Evolutionary conservation across 2,113 vertebrate species (phyloP).

Genomic region (Peromyscus maniculatus): DNA sequence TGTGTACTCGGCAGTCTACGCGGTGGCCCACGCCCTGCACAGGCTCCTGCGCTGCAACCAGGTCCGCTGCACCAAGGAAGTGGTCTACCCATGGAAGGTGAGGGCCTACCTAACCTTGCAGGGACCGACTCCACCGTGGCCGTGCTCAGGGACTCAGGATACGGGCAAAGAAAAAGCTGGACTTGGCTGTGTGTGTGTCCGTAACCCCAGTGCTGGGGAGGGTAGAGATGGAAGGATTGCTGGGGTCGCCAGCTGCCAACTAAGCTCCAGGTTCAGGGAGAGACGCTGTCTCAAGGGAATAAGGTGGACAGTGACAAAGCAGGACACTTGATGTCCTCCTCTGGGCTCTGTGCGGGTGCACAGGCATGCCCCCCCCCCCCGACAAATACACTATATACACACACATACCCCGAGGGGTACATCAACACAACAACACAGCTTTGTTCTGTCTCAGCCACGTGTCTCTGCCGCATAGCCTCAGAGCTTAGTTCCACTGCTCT

Average conservation of each 20-base stretch:
- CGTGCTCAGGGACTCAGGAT: background rate
- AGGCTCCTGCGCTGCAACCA: constrained; percentile 86
- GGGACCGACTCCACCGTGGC: background rate
- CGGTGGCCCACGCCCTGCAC: constrained; percentile 90
- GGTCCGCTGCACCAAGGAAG: constrained; percentile 79
- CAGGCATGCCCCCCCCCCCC: no score
- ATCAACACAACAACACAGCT: no score
- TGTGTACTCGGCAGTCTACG: constrained; percentile 90
- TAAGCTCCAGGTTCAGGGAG: background rate
- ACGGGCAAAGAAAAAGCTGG: background rate
- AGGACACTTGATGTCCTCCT: background rate
- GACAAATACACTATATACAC: background rate
- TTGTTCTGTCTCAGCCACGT: background rate
- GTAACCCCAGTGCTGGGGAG: background rate
- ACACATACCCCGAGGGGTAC: background rate
- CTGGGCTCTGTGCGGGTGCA: background rate
- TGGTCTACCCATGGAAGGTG: constrained; percentile 90
- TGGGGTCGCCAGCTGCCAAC: background rate
- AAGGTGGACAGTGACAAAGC: no score
- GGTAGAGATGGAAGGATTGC: background rate
- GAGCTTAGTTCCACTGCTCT: background rate
- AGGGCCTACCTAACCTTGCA: background rate
- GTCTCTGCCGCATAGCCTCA: background rate
- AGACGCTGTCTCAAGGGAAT: background rate
- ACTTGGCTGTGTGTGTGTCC: background rate